Evolutionary conservation across 30 jellyfish, hydroid and myxozoan genomes (phyloP), one percentile per base, ranked within the genome.

Genomic region (Sanderia malayensis): DNA sequence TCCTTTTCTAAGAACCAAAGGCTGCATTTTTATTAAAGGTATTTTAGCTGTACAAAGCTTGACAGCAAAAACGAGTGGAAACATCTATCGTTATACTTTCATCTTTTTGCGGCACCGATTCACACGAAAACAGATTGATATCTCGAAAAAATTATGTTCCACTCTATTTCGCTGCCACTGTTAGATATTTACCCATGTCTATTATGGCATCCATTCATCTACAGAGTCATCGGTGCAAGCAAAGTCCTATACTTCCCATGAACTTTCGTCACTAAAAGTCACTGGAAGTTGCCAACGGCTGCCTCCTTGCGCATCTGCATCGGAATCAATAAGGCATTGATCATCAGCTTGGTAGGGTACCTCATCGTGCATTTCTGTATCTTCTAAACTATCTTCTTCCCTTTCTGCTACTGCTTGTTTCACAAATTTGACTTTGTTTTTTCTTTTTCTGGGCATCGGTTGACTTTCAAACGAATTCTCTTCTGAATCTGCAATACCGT

Each of bases 191-290:
- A n/a, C n/a, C n/a, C n/a, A n/a, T n/a, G 64, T 49, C 64, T 49
- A 49, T 49, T 49, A 49, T 49, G 64, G 64, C 64, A 49, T 49
- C 64, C 64, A 49, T 49, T 49, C 64, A 49, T 49, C 64, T 49
- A 49, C 64, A 49, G 64, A 49, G 64, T 49, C 64, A 49, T 49
- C 64, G 64, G 64, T 49, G 64, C 25, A 49, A 49, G 64, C 64
- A 49, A 49, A 49, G 64, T 49, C 64, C 64, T 11, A 49, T 49
- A 49, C 64, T 49, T 49, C 64, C 64, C 64, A 49, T 49, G 64
- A 49, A 49, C 64, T 49, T 49, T 49, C 64, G 64, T 49, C 64
- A 49, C 64, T 49, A 49, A 24, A 49, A 49, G 64, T 49, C 64
- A 49, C 64, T 49, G 64, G 64, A 49, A 49, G 64, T 4, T 49